phyloP scores from a whole-genome alignment of 2,888 invertebrate species.

The Eupeodes latifasciatus region DNA sequence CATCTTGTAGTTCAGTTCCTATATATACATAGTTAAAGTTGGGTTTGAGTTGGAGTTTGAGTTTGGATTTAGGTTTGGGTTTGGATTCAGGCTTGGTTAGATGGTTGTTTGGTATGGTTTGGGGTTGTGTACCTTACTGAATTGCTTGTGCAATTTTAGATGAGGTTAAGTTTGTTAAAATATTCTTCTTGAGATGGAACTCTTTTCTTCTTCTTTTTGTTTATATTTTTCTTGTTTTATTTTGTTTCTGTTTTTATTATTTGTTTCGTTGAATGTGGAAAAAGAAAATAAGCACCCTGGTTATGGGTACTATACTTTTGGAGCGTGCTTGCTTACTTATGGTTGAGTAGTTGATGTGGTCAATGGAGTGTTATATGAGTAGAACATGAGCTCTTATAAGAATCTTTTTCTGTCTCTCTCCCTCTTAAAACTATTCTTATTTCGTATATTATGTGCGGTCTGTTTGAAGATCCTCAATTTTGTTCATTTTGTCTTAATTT shows the following conservation, averaged over 20 bases:
- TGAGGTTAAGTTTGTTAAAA: constrained; percentile 36
- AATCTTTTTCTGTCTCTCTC: neutral
- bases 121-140: constrained; percentile 1
- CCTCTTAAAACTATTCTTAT: neutral
- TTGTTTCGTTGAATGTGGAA: neutral
- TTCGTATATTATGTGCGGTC: neutral
- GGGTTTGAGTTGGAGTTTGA: no score
- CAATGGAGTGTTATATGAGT: constrained; percentile 8
- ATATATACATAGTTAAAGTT: no score
- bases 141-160: constrained; percentile 35
- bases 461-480: constrained; percentile 6
- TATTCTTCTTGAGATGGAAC: constrained; percentile 27
- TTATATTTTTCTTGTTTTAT: neutral
- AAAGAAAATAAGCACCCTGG: constrained; percentile 22
- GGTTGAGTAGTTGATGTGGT: constrained; percentile 31
- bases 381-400: neutral
- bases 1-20: constrained; percentile 19
- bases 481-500: constrained; percentile 6
- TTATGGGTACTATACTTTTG: neutral
- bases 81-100: neutral
- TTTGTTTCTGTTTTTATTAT: neutral
- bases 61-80: neutral
- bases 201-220: neutral
- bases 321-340: no score
- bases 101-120: neutral